A percentile compares a stretch with the other conserved stretches of the same genome.
These are phyloP conservation scores for Erythrolamprus reginae DNA, from an alignment of 2,113 vertebrate species.

Conservation along the genomic window DNA sequence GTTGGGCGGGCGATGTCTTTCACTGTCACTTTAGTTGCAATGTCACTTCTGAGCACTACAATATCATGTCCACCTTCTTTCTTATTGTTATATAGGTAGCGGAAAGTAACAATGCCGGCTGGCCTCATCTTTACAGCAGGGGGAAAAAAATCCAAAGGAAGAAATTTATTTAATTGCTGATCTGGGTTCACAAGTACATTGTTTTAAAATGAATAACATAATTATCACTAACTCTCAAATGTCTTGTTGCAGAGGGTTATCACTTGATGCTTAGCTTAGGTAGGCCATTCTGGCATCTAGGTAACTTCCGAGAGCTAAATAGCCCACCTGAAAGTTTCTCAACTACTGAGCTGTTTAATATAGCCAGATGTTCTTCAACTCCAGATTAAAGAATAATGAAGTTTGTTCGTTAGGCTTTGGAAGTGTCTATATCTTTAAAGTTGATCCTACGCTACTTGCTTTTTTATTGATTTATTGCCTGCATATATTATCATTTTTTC, in stretches of 20 bases:
- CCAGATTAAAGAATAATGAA: not conserved
- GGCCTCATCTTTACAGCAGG: conserved; percentile 69
- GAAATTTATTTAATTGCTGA: not conserved
- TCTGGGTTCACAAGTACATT: not conserved
- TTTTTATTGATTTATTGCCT: not conserved
- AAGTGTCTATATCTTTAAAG: not conserved
- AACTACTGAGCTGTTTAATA: not conserved
- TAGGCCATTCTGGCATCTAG: not conserved
- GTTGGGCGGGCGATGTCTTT: conserved; percentile 63
- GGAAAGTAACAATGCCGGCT: conserved; percentile 57
- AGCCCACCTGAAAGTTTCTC: not conserved
- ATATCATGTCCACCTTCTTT: conserved; percentile 68
- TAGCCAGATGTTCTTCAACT: not conserved
- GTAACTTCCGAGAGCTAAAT: not conserved
- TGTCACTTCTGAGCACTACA: conserved; percentile 57
- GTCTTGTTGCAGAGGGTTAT: not conserved
- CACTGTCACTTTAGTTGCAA: conserved; percentile 69
- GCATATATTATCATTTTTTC: not conserved
- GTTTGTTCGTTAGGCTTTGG: not conserved
- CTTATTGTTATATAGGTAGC: conserved; percentile 58
- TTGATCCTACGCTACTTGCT: not conserved
- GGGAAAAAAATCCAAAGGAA: not conserved
- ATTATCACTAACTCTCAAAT: not conserved
- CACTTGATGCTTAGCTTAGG: not conserved
- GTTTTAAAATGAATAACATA: not conserved